phyloP scores from a whole-genome alignment of 30 jellyfish, hydroid and myxozoan species.

The Sanderia malayensis region DNA sequence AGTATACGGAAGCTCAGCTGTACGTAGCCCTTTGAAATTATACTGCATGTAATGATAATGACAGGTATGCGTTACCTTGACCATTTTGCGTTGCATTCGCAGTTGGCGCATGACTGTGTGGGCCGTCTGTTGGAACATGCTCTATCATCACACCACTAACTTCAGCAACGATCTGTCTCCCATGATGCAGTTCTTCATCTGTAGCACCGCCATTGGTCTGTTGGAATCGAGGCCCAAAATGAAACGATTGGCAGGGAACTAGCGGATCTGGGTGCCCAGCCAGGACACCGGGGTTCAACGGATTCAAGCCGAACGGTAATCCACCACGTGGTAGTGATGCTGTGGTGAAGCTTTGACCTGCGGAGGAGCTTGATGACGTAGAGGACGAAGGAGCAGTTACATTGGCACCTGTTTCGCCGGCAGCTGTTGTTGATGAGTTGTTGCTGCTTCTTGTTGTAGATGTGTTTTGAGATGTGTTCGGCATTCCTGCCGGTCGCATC shows the following conservation, averaged over 20 bases:
- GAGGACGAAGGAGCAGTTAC: slow-evolving; percentile 29
- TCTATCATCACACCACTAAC: slow-evolving; percentile 80
- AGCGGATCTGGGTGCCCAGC: slow-evolving; percentile 79
- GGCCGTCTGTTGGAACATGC: no score
- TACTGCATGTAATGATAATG: no score
- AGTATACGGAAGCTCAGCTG: no score
- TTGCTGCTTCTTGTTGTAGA: slow-evolving; percentile 25
- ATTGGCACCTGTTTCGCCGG: slow-evolving; percentile 6
- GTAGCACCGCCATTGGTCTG: slow-evolving; percentile 25
- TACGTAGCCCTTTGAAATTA: no score
- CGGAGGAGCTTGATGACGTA: slow-evolving; percentile 19
- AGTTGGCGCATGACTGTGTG: no score
- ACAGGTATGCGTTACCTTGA: no score
- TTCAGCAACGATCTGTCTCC: slow-evolving; percentile 76
- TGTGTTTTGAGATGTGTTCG: not conserved
- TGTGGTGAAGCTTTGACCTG: slow-evolving; percentile 22
- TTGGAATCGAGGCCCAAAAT: slow-evolving; percentile 93
- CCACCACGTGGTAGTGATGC: slow-evolving; percentile 23
- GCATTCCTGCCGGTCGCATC: slow-evolving; percentile 5
- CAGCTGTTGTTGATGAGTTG: slow-evolving; percentile 2
- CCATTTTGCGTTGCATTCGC: no score
- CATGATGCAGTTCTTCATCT: not conserved
- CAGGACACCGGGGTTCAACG: slow-evolving; percentile 24
- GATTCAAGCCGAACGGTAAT: slow-evolving; percentile 8
- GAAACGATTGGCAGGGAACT: slow-evolving; percentile 94